Conservation (phyloP, 2,113 vertebrate genomes). For the Erpornis zantholeuca region DNA sequence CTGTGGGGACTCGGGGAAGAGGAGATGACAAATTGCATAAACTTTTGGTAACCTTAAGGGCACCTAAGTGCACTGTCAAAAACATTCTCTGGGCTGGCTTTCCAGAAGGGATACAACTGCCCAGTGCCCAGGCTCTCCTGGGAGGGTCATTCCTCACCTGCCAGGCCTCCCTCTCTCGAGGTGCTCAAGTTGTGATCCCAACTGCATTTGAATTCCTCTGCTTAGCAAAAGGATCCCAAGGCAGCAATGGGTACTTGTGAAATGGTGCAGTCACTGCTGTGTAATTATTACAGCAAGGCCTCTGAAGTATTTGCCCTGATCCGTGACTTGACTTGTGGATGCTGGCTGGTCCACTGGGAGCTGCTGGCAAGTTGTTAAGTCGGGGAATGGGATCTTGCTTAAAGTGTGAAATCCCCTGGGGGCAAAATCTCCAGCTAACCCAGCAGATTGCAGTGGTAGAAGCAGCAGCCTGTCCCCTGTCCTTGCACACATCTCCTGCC, state of each 20-base stretch:
- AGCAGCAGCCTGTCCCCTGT: background rate
- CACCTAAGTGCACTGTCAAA: background rate
- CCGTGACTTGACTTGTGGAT: conserved; percentile 8
- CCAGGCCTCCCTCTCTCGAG: background rate
- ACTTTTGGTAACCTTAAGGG: background rate
- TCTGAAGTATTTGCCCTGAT: background rate
- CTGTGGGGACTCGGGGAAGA: background rate
- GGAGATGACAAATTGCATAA: background rate
- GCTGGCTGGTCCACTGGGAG: background rate
- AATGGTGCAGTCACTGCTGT: background rate
- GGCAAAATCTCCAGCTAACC: background rate
- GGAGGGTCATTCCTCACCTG: background rate
- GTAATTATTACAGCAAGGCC: background rate
- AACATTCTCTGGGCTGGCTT: background rate
- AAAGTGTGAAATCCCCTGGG: background rate
- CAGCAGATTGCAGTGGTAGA: background rate
- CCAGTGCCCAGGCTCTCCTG: background rate
- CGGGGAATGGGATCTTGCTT: background rate
- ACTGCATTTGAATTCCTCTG: background rate
- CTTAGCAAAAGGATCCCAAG: background rate
- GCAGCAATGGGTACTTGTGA: background rate
- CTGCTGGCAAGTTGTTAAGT: background rate
- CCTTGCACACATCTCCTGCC: background rate
- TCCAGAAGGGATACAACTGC: background rate
- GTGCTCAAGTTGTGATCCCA: background rate